Base-by-base conservation (phyloP, 2,888 invertebrate species). In the Pedicia rivosa region DNA sequence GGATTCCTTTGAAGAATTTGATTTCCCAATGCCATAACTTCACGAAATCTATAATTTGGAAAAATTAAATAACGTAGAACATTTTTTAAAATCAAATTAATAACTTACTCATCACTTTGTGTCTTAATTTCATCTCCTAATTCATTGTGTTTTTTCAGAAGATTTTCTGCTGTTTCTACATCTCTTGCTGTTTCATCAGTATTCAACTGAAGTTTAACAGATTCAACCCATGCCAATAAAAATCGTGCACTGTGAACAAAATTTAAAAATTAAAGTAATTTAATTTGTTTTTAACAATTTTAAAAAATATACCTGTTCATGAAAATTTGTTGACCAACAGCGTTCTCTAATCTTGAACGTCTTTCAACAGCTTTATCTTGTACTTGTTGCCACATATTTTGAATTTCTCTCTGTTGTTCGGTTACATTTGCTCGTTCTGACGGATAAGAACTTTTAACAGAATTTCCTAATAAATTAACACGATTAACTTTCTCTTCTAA, bases 261-360 rank as follows among this genome's bases (percentile, higher is more conserved):
- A n/a, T n/a, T 52, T 76, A 36, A 31, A 9, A 35, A n/a, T n/a
- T n/a, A n/a, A n/a, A n/a, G n/a, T n/a, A n/a, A n/a, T n/a, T n/a
- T n/a, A n/a, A n/a, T n/a, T n/a, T n/a, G n/a, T n/a, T n/a, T n/a
- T n/a, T n/a, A n/a, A n/a, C n/a, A n/a, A n/a, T n/a, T n/a, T n/a
- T n/a, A n/a, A n/a, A n/a, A n/a, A n/a, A n/a, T n/a, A n/a, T n/a
- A n/a, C n/a, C n/a, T n/a, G 17, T 35, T 79, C 52, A 79, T 80
- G 59, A 92, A 91, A 52, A 94, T 86, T 59, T 95, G 92, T 53
- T 87, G 82, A 0, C 95, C 95, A 3, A 95, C 92, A 2, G 92
- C 90, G 52, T 87, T 88, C 60, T 94, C 91, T 22, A 98, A 68
- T 32, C 88, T 67, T 2, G 77, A 74, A 45, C 91, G 71, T 1